Conservation (phyloP, 2,113 vertebrate genomes). For the Saccopteryx bilineata region DNA sequence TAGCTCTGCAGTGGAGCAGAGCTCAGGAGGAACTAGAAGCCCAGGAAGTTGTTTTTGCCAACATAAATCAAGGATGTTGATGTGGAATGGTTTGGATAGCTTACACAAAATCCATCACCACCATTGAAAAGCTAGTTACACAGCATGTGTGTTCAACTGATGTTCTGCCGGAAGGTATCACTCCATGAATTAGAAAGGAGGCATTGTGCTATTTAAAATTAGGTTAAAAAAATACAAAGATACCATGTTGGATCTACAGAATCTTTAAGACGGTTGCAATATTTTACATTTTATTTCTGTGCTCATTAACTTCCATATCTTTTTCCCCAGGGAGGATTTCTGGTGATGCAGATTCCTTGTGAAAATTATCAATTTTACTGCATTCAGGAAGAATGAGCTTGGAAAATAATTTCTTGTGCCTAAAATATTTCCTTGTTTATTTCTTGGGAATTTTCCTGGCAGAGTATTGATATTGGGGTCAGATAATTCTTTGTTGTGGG, state of each 20-base stretch:
- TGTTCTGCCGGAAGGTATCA: background rate
- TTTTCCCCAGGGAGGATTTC: background rate
- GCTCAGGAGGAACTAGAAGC: background rate
- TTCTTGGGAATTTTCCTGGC: background rate
- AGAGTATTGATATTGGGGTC: background rate
- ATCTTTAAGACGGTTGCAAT: background rate
- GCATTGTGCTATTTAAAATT: background rate
- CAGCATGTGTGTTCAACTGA: background rate
- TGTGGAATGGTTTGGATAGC: slow-evolving; percentile 8
- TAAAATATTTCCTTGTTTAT: background rate
- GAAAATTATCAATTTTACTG: background rate
- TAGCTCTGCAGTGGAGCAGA: background rate
- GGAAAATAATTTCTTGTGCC: background rate
- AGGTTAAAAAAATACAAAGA: background rate
- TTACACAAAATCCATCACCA: slow-evolving; percentile 44
- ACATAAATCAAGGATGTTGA: slow-evolving; percentile 33
- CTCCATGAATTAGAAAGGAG: background rate
- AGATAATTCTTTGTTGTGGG: background rate
- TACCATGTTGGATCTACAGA: background rate
- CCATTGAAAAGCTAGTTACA: background rate
- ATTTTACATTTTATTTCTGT: slow-evolving; percentile 21
- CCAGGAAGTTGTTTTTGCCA: slow-evolving; percentile 31
- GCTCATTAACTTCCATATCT: background rate
- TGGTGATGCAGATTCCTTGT: background rate
- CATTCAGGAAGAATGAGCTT: background rate